Evolutionary conservation across 2,797 vertebrate genomes (phyloP).

Genomic region (Paedocypris micromegethes): DNA sequence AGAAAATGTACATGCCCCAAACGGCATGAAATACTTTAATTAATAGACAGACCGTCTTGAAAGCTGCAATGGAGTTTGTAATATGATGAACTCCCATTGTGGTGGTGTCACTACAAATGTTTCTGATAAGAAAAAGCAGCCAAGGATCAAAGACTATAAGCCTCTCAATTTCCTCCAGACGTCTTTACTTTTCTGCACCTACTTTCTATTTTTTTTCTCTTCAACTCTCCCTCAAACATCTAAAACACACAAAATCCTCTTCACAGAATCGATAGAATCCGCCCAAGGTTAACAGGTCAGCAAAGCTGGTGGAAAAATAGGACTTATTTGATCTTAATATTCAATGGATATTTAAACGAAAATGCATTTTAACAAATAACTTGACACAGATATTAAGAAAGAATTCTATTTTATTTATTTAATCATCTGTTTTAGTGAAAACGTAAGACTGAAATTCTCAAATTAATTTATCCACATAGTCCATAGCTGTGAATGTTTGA

Average conservation of each 20-base stretch:
- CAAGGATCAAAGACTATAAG: conserved; percentile 81
- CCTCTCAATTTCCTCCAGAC: conserved; percentile 65
- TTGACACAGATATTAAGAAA: no score
- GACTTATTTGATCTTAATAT: conserved; percentile 27
- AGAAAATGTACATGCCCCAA: conserved; percentile 66
- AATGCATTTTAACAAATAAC: no score
- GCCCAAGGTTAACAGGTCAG: conserved; percentile 52
- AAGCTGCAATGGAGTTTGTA: conserved; percentile 73
- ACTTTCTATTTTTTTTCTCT: conserved; percentile 52
- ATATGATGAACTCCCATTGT: conserved; percentile 79
- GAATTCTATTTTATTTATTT: no score
- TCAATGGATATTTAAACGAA: conserved; percentile 1
- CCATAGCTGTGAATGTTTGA: no score
- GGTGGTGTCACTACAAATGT: conserved; percentile 83
- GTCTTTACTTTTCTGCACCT: conserved; percentile 60
- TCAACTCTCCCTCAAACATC: conserved; percentile 51
- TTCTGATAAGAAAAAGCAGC: conserved; percentile 79
- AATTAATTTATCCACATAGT: no score
- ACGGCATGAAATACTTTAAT: conserved; percentile 78
- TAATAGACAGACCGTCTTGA: conserved; percentile 73
- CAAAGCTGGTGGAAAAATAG: conserved; percentile 41
- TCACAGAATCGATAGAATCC: conserved; percentile 41
- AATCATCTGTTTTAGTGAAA: no score
- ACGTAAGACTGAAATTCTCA: no score
- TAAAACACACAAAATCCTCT: conserved; percentile 47